These are phyloP conservation scores for Saxidomus purpurata DNA, from an alignment of 1,140 invertebrate species.

Conservation along the genomic window DNA sequence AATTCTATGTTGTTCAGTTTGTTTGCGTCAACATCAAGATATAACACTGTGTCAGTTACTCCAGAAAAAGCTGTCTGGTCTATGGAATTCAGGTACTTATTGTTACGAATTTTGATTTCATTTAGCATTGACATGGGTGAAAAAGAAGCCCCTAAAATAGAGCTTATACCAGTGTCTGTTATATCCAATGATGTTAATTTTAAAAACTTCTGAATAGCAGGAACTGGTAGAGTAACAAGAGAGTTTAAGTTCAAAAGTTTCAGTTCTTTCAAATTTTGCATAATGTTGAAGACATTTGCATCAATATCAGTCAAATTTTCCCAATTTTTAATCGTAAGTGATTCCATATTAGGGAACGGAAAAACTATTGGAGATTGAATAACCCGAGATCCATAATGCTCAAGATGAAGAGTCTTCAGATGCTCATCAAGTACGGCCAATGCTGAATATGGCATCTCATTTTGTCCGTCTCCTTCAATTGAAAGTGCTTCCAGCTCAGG, in stretches of 20 bases:
- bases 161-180: conserved; percentile 1
- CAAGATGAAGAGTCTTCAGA: conserved; percentile 72
- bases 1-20: conserved; percentile 91
- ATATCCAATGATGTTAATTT: neutral
- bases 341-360: conserved; percentile 66
- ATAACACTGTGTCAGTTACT: conserved; percentile 94
- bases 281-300: conserved; percentile 45
- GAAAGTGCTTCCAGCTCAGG: conserved; percentile 67
- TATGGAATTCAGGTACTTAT: conserved; percentile 92
- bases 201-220: conserved; percentile 21
- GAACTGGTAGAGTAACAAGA: conserved; percentile 4
- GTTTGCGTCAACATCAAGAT: conserved; percentile 96
- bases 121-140: neutral
- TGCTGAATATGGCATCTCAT: conserved; percentile 30
- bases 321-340: conserved; percentile 67
- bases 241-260: conserved; percentile 88
- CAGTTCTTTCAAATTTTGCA: conserved; percentile 71
- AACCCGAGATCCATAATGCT: conserved; percentile 58
- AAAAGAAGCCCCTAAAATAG: neutral
- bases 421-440: conserved; percentile 58
- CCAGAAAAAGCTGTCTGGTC: conserved; percentile 93
- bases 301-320: conserved; percentile 37
- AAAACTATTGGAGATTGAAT: conserved; percentile 10
- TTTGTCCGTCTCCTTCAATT: conserved; percentile 68
- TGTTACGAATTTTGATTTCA: conserved; percentile 69